Percentiles rank a stretch among this genome's conserved stretches.
These are phyloP conservation scores for Ailuropoda melanoleuca DNA, from an alignment of 2,113 vertebrate species.

Conservation along the genomic window DNA sequence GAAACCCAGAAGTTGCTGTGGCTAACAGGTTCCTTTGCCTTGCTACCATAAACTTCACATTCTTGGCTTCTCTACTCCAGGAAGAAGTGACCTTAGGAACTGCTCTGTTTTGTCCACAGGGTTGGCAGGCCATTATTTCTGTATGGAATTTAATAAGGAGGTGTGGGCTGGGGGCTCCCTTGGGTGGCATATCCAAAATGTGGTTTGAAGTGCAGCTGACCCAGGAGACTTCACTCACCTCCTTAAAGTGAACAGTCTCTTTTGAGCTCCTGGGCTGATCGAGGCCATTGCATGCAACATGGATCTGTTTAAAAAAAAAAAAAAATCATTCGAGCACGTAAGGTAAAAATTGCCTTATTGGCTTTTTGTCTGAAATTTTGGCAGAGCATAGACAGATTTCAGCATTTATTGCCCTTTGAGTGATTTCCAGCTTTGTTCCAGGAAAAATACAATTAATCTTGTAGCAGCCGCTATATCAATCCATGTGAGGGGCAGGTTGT, in stretches of 20 bases:
- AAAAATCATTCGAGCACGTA: slow-evolving; percentile 58
- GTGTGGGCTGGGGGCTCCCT: not conserved
- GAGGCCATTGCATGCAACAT: slow-evolving; percentile 4
- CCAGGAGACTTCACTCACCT: not conserved
- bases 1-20: not conserved
- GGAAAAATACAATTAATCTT: slow-evolving; percentile 80
- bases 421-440: slow-evolving; percentile 81
- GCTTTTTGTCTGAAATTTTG: slow-evolving; percentile 78
- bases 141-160: not conserved
- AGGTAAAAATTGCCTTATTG: slow-evolving; percentile 78
- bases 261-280: not conserved
- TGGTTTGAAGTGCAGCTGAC: not conserved
- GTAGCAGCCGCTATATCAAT: slow-evolving; percentile 53
- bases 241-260: not conserved
- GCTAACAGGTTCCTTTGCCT: not conserved
- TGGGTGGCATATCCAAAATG: not conserved
- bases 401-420: slow-evolving; percentile 79
- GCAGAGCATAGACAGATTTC: slow-evolving; percentile 76
- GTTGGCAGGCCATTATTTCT: not conserved
- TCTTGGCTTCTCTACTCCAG: not conserved
- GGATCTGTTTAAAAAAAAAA: slow-evolving; percentile 12
- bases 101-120: not conserved
- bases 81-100: not conserved
- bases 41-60: not conserved
- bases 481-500: not conserved